Base-by-base conservation (phyloP, 2,113 vertebrate genomes). In the Chinchilla lanigera region DNA sequence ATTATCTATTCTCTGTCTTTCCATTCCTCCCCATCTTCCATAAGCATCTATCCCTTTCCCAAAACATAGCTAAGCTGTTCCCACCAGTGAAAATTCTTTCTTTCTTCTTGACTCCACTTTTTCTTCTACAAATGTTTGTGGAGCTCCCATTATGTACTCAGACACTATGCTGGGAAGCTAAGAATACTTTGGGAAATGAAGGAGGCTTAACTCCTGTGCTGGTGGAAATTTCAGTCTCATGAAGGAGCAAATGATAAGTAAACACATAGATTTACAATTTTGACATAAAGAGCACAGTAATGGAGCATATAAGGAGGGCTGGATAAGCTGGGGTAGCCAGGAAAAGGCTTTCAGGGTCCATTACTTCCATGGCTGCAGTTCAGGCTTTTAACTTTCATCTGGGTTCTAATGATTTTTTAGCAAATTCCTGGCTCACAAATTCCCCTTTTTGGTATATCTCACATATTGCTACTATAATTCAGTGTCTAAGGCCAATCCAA, bases 401-500 rank as follows among this genome's bases (percentile, higher is more conserved):
- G 67, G 28, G 7, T 95, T 85, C 52, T 61, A 63, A 58, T 28
- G 22, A 82, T 24, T 47, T 87, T 22, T 82, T 54, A 50, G 63
- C 7, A 14, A 73, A 35, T 93, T 88, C n/a, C 19, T 38, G 56
- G 26, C 52, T 75, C 73, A 75, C 4, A 69, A 90, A 78, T 89
- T 35, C 9, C 41, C 61, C 33, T 28, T 63, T 85, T 63, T 14
- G 52, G 26, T 44, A 61, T 41, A 93, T 96, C 35, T 86, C 14
- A 89, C 38, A 5, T 60, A 41, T 30, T 61, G 38, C 17, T 91
- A 95, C 41, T n/a, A 28, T 13, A 82, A 65, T 30, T 83, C 35
- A 73, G 28, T 84, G 65, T 87, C 90, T 88, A 86, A 93, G 86
- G 20, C 65, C 41, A 63, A 93, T 58, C 54, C 82, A 77, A 87